Evolutionary conservation across 2,113 vertebrate species (phyloP), one percentile per base, ranked within the genome.

Genomic region (Dipodomys spectabilis): DNA sequence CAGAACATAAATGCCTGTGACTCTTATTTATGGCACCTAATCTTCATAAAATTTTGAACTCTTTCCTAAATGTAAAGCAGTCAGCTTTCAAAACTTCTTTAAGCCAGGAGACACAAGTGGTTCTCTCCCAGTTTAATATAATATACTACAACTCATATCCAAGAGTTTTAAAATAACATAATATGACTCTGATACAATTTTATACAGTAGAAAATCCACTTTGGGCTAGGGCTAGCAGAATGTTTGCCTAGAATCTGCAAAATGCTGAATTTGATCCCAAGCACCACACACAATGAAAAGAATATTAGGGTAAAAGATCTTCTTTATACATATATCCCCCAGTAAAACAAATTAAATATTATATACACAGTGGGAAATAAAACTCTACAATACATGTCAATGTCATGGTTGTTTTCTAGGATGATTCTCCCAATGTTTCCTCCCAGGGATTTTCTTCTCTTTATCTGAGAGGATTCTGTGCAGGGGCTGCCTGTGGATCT

Each of bases 341-440:
- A 99, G 97, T 99, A 99, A 98, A 99, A 98, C 96, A 98, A 98
- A 96, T 99, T 99, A 97, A 99, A 99, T 92, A 99, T 96, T 96
- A 99, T 98, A 96, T 99, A 99, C 86, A 98, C 98, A 92, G 98
- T 95, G 72, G 99, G 99, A 98, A 99, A 99, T 94, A 99, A 98
- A 97, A 99, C 96, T 86, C 98, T 98, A 25, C 99, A 99, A 97
- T 99, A 99, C 0, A 99, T 99, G 98, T 99, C 99, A 73, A 99
- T 99, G 96, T 98, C 98, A 65, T 99, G 99, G 97, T 99, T 99
- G 97, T 99, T 99, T 97, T 98, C 98, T 86, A 99, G 97, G 97
- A 99, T 98, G 94, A 99, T 98, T 97, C 97, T 96, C 94, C 98
- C 98, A 95, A 99, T 95, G 0, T 98, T 98, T 32, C 98, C 98